Percentiles rank a stretch among this genome's conserved stretches.
phyloP scores from a whole-genome alignment of 2,113 vertebrate genomes.

The Xenopus tropicalis region DNA sequence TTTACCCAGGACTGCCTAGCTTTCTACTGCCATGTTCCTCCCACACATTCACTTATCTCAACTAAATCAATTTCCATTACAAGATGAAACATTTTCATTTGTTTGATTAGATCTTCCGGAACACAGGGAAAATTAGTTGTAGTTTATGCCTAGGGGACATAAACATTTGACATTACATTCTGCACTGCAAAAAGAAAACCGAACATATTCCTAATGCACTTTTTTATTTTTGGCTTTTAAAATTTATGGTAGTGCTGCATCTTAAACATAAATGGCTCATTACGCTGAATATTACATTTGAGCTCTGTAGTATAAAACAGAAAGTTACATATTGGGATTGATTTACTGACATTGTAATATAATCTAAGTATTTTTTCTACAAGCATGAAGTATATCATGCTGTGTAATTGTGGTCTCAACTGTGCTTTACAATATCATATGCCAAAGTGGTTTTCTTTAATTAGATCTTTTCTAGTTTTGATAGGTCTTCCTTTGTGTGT shows the following conservation, averaged over 20 bases:
- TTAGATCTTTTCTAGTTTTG: no score
- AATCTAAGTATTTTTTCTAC: no score
- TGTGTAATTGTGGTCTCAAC: no score
- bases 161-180: background rate
- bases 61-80: constrained; percentile 1
- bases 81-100: constrained; percentile 16
- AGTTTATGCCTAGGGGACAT: background rate
- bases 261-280: no score
- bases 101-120: background rate
- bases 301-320: background rate
- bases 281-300: background rate
- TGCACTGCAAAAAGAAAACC: background rate
- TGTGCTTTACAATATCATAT: no score
- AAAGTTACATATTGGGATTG: no score
- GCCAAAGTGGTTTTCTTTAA: no score
- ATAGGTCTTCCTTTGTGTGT: no score
- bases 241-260: no score
- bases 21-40: background rate
- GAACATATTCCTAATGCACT: background rate
- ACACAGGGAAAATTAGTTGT: constrained; percentile 1
- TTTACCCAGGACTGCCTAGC: background rate
- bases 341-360: no score
- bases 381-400: no score
- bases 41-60: constrained; percentile 1
- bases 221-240: background rate